phyloP scores from a whole-genome alignment of 2,888 invertebrate genomes.

The Achlya flavicornis region DNA sequence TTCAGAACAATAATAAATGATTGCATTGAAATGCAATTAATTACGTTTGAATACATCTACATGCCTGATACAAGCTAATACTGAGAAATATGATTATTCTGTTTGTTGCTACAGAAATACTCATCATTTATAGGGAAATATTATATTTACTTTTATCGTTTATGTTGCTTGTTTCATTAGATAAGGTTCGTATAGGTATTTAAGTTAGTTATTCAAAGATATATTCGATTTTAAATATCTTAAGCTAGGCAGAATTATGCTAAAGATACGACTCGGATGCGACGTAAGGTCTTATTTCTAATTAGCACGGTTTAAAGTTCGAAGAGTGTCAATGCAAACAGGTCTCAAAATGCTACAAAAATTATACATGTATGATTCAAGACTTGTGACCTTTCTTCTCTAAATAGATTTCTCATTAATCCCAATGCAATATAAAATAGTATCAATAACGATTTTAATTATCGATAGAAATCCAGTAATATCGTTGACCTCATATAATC shows the following conservation, averaged over 20 bases:
- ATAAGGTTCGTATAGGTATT: not conserved
- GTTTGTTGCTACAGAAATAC: not conserved
- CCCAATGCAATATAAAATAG: not conserved
- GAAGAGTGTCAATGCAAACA: not conserved
- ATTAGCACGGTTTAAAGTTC: not conserved
- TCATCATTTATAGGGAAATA: not conserved
- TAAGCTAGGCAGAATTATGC: too few species aligned
- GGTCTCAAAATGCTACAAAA: too few species aligned
- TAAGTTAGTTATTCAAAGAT: not conserved
- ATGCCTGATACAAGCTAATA: not conserved
- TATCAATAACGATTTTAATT: not conserved
- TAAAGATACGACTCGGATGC: too few species aligned
- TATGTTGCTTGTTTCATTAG: not conserved
- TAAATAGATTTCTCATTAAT: not conserved
- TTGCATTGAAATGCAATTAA: too few species aligned
- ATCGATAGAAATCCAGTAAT: not conserved
- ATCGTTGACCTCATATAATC: not conserved
- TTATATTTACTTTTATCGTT: not conserved
- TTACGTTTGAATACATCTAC: too few species aligned
- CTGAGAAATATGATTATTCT: not conserved
- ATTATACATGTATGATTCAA: too few species aligned
- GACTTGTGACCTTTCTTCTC: too few species aligned
- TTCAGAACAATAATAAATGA: too few species aligned
- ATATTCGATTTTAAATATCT: too few species aligned
- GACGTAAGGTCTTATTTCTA: not conserved